phyloP scores from a whole-genome alignment of 2,888 invertebrate species.

The Leucoptera coffeella region DNA sequence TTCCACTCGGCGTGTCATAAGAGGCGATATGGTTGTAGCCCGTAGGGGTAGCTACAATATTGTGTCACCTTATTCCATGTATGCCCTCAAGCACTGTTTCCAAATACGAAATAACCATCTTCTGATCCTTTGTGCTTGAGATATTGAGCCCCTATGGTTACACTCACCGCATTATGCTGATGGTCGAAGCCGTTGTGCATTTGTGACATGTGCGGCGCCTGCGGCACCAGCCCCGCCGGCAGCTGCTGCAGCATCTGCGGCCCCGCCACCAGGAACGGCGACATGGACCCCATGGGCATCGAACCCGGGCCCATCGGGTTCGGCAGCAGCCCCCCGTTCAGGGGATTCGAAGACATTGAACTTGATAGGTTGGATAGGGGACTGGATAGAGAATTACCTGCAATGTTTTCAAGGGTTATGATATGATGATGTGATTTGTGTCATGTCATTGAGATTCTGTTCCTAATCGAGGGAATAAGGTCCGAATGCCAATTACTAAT shows the following conservation, averaged over 20 bases:
- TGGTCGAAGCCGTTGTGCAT: conserved; percentile 34
- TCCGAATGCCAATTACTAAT: no score
- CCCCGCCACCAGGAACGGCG: conserved; percentile 14
- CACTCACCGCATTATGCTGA: conserved; percentile 27
- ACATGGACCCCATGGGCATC: conserved; percentile 7
- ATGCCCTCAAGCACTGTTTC: no score
- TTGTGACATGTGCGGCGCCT: conserved; percentile 16
- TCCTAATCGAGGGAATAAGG: no score
- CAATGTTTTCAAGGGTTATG: not conserved
- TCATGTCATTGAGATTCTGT: no score
- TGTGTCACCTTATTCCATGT: no score
- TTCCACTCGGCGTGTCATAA: no score
- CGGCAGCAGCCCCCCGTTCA: no score
- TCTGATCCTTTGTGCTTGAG: no score
- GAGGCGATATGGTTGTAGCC: no score
- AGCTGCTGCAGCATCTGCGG: conserved; percentile 18
- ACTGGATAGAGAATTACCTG: conserved; percentile 4
- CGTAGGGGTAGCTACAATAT: no score
- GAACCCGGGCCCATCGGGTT: conserved; percentile 6
- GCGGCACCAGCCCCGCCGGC: conserved; percentile 14
- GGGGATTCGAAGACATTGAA: conserved; percentile 9
- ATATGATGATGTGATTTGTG: conserved; percentile 1
- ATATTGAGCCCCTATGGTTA: no score
- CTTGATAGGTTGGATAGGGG: conserved; percentile 13
- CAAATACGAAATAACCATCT: no score